Evolutionary conservation across 2,797 vertebrate species (phyloP).

Genomic region (Centroberyx gerrardi): DNA sequence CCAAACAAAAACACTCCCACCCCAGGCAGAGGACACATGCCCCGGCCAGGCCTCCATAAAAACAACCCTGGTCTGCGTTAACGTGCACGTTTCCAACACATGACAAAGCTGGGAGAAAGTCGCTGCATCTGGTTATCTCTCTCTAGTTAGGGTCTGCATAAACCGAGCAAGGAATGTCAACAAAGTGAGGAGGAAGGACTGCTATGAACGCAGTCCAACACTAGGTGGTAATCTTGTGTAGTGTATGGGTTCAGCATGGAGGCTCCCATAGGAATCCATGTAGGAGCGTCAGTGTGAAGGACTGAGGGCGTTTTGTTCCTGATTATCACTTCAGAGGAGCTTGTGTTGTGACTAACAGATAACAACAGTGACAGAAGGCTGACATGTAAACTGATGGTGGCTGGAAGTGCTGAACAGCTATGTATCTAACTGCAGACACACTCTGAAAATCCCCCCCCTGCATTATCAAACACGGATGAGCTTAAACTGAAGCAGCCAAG

Average conservation of each 20-base stretch:
- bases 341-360: conserved; percentile 1
- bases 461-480: background rate
- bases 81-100: conserved; percentile 42
- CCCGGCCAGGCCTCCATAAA: conserved; percentile 64
- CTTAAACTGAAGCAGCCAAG: conserved; percentile 2
- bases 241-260: conserved; percentile 10
- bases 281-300: background rate
- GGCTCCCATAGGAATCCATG: background rate
- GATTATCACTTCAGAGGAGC: conserved; percentile 21
- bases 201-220: conserved; percentile 55
- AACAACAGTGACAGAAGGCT: conserved; percentile 20
- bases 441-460: background rate
- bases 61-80: conserved; percentile 64
- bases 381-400: background rate
- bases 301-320: conserved; percentile 3
- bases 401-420: conserved; percentile 17
- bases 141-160: conserved; percentile 39
- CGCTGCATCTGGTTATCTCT: conserved; percentile 58
- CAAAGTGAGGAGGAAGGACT: conserved; percentile 7
- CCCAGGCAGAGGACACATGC: conserved; percentile 56
- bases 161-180: conserved; percentile 38
- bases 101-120: conserved; percentile 49
- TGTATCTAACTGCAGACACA: conserved; percentile 4
- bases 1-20: conserved; percentile 81
- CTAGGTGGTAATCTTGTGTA: conserved; percentile 77